phyloP scores from a whole-genome alignment of 2,113 vertebrate genomes.

The Sinosuthora webbiana region DNA sequence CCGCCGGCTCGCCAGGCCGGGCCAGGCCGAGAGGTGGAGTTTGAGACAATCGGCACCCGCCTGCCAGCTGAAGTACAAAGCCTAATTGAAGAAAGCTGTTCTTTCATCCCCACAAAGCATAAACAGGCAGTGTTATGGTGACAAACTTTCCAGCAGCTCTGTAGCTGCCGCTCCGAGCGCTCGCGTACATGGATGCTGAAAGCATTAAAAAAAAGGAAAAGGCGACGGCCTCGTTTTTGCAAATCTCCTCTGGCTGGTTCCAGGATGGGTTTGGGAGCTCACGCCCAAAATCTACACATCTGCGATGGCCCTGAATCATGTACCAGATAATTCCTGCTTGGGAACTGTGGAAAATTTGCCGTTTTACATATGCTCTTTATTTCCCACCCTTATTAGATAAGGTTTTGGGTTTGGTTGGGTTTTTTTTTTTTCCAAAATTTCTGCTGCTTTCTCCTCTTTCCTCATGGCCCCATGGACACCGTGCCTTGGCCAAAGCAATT shows the following conservation, averaged over 20 bases:
- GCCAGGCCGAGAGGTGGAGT: not conserved
- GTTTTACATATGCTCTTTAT: not conserved
- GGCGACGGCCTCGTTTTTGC: not conserved
- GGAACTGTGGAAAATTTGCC: not conserved
- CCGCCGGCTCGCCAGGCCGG: not conserved
- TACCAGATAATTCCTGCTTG: not conserved
- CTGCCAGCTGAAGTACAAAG: conserved; percentile 53
- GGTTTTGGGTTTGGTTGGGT: not conserved
- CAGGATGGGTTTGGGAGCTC: not conserved
- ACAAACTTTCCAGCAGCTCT: conserved; percentile 64
- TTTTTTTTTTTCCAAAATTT: not conserved
- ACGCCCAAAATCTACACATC: not conserved
- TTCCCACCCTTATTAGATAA: not conserved
- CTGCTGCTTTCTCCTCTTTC: not conserved
- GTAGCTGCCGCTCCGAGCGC: conserved; percentile 41
- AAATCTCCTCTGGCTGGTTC: not conserved
- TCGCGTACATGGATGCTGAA: not conserved
- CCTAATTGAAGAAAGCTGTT: conserved; percentile 67
- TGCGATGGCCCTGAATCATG: not conserved
- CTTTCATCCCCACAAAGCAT: conserved; percentile 48
- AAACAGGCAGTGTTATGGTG: conserved; percentile 64
- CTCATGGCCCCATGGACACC: not conserved
- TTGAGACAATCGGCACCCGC: conserved; percentile 11
- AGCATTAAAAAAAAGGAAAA: not conserved
- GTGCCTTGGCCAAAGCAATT: not conserved